Percentiles rank a stretch among this genome's conserved stretches.
phyloP scores from a whole-genome alignment of 2,113 vertebrate species.

The Astur gentilis region DNA sequence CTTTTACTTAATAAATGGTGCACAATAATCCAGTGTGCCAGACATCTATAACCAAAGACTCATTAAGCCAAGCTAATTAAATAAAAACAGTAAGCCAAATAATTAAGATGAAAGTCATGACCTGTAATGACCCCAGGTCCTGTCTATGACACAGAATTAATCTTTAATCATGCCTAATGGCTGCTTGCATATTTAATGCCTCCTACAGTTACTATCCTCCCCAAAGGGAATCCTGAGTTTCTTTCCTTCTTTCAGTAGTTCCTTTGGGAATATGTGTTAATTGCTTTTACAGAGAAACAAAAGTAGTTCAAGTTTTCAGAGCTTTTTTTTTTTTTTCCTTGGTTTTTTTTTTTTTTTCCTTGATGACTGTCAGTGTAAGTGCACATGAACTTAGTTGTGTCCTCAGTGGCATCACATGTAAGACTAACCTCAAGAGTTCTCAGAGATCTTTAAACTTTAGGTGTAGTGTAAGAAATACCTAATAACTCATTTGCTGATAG shows the following conservation, averaged over 20 bases:
- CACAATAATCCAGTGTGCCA: background rate
- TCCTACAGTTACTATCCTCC: constrained; percentile 47
- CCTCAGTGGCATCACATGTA: constrained; percentile 39
- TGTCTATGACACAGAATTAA: constrained; percentile 70
- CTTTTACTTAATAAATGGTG: background rate
- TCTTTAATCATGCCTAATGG: constrained; percentile 76
- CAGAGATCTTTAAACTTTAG: constrained; percentile 26
- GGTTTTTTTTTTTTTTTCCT: background rate
- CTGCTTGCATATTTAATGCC: constrained; percentile 69
- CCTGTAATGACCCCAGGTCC: constrained; percentile 60
- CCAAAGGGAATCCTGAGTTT: constrained; percentile 62
- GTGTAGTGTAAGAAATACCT: constrained; percentile 39
- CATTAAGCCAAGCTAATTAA: constrained; percentile 70
- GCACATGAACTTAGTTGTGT: constrained; percentile 44
- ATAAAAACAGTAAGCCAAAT: constrained; percentile 74
- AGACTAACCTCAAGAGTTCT: constrained; percentile 52
- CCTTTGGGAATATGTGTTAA: constrained; percentile 59
- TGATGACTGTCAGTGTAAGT: background rate
- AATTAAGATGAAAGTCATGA: constrained; percentile 68
- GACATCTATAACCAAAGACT: constrained; percentile 59
- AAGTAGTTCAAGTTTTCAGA: constrained; percentile 44
- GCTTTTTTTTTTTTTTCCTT: background rate
- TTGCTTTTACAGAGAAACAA: constrained; percentile 50
- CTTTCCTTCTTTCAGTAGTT: constrained; percentile 7
- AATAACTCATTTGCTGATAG: constrained; percentile 57